Conservation (phyloP, 2,113 vertebrate species). For the Rafetus swinhoei region DNA sequence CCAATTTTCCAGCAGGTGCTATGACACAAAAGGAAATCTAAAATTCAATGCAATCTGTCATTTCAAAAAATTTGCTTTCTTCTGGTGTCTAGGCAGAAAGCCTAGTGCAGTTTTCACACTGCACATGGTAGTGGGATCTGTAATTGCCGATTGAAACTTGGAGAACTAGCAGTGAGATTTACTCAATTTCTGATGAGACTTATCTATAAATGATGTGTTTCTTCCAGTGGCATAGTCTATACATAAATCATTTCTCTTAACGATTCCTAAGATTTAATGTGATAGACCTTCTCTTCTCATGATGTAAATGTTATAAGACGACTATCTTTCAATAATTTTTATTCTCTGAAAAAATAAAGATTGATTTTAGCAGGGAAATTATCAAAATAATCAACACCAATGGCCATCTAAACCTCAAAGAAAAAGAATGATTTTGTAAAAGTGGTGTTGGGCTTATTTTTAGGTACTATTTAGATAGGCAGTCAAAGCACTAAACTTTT, state of each 20-base stretch:
- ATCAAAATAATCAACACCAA: constrained; percentile 30
- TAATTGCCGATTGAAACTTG: neutral
- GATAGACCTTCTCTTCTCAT: neutral
- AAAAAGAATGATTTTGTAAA: constrained; percentile 14
- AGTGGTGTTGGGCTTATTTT: neutral
- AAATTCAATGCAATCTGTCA: neutral
- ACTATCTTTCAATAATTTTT: constrained; percentile 20
- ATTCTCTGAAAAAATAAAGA: neutral
- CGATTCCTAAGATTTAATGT: neutral
- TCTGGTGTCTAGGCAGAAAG: neutral
- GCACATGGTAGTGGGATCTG: neutral
- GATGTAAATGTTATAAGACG: neutral
- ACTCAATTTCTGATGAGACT: neutral
- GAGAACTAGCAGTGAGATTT: neutral
- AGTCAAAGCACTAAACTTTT: neutral
- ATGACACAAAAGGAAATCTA: neutral
- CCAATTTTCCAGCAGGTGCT: neutral
- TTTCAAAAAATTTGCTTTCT: constrained; percentile 8
- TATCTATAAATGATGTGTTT: neutral
- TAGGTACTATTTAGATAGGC: constrained; percentile 3
- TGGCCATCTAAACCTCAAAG: neutral
- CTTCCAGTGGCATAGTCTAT: neutral
- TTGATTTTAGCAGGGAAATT: neutral
- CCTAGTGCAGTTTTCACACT: neutral
- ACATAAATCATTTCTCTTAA: constrained; percentile 28